Conservation (phyloP, 2,888 invertebrate species). For the Pyrocoelia pectoralis region DNA sequence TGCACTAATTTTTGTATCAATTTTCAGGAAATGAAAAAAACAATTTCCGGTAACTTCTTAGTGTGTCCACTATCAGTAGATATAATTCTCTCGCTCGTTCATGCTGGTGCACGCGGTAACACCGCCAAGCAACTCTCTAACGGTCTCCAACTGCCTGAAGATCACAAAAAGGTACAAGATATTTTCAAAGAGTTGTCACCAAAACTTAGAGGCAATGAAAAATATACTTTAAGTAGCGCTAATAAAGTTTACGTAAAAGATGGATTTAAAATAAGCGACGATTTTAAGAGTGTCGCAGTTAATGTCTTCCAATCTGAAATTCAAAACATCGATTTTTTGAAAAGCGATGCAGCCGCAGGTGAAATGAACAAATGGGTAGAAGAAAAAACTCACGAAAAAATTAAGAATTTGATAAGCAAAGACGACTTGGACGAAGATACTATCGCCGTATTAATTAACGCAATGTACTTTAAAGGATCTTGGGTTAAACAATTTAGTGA, state of each 20-base stretch:
- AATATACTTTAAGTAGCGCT: conserved; percentile 46
- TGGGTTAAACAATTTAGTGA: conserved; percentile 43
- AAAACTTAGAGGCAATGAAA: conserved; percentile 36
- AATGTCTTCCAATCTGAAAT: conserved; percentile 69
- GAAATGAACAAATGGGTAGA: conserved; percentile 56
- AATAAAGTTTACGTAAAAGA: conserved; percentile 70
- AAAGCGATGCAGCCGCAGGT: conserved; percentile 39
- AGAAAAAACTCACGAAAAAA: conserved; percentile 51
- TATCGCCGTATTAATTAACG: conserved; percentile 52
- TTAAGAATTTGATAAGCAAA: conserved; percentile 47
- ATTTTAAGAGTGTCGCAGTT: conserved; percentile 65
- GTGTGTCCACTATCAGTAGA: conserved; percentile 53
- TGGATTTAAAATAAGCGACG: conserved; percentile 63
- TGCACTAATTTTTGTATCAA: not conserved
- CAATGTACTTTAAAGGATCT: conserved; percentile 53
- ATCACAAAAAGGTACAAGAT: conserved; percentile 22
- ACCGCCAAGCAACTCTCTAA: conserved; percentile 47
- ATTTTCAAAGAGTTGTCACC: conserved; percentile 39
- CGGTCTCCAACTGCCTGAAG: conserved; percentile 40
- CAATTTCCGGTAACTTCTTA: conserved; percentile 46
- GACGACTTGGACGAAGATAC: conserved; percentile 43
- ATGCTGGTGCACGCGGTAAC: conserved; percentile 50
- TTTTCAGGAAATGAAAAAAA: conserved; percentile 16
- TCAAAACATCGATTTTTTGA: conserved; percentile 55
- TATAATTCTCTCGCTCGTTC: conserved; percentile 50